Percentiles rank a stretch among this genome's conserved stretches.
phyloP scores from a whole-genome alignment of 2,797 vertebrate species.

The Buceros bicornis region DNA sequence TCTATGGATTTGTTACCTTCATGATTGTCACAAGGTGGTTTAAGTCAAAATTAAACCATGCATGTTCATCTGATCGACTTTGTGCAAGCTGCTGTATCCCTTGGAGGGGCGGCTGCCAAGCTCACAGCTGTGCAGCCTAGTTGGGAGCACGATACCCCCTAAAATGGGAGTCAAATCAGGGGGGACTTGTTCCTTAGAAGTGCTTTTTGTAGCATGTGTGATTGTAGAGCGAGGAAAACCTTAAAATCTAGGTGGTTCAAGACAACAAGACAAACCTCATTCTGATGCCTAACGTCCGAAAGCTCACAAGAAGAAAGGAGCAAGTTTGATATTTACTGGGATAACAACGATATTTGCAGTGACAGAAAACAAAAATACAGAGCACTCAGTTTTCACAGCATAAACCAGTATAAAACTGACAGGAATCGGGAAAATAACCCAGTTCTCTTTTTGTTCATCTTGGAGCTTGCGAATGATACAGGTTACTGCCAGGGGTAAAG shows the following conservation, averaged over 20 bases:
- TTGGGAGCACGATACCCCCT: rapidly evolving
- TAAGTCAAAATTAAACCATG: neutral
- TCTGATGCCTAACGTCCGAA: neutral
- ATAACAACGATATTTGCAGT: neutral
- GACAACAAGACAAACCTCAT: neutral
- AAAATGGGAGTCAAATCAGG: neutral
- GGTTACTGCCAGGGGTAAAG: neutral
- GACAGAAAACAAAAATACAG: neutral
- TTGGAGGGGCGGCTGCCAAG: neutral
- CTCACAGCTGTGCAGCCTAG: rapidly evolving
- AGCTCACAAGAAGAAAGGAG: neutral
- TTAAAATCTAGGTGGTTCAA: neutral
- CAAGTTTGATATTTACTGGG: neutral
- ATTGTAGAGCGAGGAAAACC: neutral
- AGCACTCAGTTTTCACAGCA: neutral
- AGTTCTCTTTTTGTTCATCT: neutral
- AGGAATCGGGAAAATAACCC: neutral
- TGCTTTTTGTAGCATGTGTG: rapidly evolving
- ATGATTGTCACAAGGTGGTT: neutral
- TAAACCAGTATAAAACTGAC: neutral
- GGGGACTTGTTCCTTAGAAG: neutral
- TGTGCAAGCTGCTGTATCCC: neutral
- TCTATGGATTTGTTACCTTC: neutral
- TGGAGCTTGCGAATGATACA: neutral
- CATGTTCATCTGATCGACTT: neutral